Conservation (phyloP, 2,888 invertebrate genomes). For the Tiliacea aurago region DNA sequence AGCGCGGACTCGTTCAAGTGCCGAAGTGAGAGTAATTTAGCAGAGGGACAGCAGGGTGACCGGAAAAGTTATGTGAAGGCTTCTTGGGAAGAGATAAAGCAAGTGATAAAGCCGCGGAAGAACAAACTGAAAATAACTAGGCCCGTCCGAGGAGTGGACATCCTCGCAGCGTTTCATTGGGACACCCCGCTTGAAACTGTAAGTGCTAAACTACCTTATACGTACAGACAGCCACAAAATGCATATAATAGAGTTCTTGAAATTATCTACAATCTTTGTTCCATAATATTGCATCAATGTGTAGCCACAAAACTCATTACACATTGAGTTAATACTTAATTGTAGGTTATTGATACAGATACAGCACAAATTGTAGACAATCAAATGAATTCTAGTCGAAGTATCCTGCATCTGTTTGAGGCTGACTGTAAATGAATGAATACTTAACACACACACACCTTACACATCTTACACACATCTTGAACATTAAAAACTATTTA, state of each 20-base stretch:
- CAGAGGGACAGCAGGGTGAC: slow-evolving; percentile 54
- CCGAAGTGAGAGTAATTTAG: slow-evolving; percentile 72
- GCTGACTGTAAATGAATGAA: too few species aligned
- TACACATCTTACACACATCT: too few species aligned
- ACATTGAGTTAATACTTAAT: too few species aligned
- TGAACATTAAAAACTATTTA: background rate
- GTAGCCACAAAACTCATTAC: background rate
- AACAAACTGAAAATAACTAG: slow-evolving; percentile 77
- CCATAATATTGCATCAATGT: background rate
- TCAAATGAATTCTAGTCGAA: too few species aligned
- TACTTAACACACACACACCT: too few species aligned
- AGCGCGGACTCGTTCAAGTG: slow-evolving; percentile 68
- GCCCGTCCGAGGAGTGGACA: slow-evolving; percentile 72
- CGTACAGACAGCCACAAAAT: background rate
- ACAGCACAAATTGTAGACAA: too few species aligned
- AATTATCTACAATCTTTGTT: background rate
- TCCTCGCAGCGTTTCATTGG: slow-evolving; percentile 77
- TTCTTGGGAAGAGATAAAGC: slow-evolving; percentile 78
- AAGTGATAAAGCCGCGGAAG: slow-evolving; percentile 71
- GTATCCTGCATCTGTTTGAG: too few species aligned
- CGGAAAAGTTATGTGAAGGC: slow-evolving; percentile 65
- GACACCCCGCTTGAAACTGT: slow-evolving; percentile 81
- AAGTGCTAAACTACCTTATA: slow-evolving; percentile 62
- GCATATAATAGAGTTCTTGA: background rate
- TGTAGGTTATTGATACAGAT: too few species aligned